Evolutionary conservation across 2,888 invertebrate species (phyloP).

Genomic region (Drosophila setosimentum): DNA sequence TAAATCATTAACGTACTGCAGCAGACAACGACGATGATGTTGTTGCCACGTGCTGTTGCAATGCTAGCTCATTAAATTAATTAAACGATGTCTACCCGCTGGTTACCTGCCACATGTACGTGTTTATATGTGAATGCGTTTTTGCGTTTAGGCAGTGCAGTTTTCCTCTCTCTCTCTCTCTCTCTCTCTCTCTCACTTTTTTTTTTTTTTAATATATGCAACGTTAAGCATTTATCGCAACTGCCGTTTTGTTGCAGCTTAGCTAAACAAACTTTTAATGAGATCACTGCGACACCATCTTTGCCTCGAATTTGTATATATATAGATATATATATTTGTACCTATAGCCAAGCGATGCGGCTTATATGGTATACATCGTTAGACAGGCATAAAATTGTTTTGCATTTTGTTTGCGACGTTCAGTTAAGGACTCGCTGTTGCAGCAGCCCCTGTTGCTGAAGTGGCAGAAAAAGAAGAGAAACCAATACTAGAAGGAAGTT

Average conservation of each 20-base stretch:
- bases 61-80: constrained; percentile 75
- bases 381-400: constrained; percentile 69
- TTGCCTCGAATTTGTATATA: constrained; percentile 11
- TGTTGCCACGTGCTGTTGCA: constrained; percentile 26
- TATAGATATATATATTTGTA: constrained; percentile 1
- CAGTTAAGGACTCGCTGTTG: constrained; percentile 33
- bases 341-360: constrained; percentile 20
- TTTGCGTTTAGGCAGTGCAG: constrained; percentile 47
- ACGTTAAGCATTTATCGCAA: constrained; percentile 50
- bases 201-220: constrained; percentile 27
- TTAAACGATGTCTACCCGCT: constrained; percentile 53
- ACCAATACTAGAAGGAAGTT: not conserved
- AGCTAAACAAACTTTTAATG: constrained; percentile 71
- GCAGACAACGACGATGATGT: constrained; percentile 20
- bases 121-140: constrained; percentile 26
- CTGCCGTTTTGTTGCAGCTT: constrained; percentile 63
- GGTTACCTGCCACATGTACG: not conserved
- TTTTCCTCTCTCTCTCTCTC: not conserved
- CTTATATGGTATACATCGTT: constrained; percentile 56
- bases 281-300: constrained; percentile 69
- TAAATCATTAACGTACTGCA: constrained; percentile 53
- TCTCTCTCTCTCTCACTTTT: too few relatives aligned
- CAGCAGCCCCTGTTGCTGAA: constrained; percentile 53
- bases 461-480: constrained; percentile 21
- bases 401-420: constrained; percentile 59